Evolutionary conservation across 2,113 vertebrate species (phyloP).

Genomic region (Alligator sinensis): DNA sequence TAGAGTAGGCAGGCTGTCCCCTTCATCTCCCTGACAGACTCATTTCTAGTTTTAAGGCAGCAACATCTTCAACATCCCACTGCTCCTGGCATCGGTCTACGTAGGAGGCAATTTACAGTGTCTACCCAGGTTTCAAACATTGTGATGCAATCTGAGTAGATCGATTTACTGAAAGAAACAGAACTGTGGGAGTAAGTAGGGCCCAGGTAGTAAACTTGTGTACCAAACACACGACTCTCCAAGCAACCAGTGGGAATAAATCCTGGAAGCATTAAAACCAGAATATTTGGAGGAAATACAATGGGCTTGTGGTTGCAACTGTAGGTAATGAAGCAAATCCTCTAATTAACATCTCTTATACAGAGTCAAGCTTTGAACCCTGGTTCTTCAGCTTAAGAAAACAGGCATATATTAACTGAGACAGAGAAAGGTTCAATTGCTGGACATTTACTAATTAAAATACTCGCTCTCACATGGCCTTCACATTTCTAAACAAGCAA

Average conservation of each 20-base stretch:
- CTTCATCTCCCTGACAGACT: background rate
- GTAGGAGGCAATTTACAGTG: background rate
- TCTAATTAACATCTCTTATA: background rate
- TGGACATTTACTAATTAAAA: background rate
- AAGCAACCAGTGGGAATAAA: background rate
- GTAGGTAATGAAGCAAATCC: background rate
- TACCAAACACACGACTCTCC: background rate
- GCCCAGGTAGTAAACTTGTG: background rate
- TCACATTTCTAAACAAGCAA: background rate
- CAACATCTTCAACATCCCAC: background rate
- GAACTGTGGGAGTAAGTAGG: background rate
- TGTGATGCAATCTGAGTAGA: background rate
- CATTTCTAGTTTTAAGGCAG: background rate
- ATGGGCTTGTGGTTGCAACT: background rate
- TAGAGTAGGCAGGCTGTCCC: background rate
- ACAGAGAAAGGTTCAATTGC: background rate
- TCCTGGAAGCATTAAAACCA: background rate
- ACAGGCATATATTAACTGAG: background rate
- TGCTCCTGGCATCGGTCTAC: background rate
- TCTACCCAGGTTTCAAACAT: background rate
- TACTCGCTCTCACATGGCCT: no score
- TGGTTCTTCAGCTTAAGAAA: background rate
- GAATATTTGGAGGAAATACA: background rate
- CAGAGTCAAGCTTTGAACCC: background rate
- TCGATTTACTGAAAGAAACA: background rate